Conservation (phyloP, 2,797 vertebrate species). For the Lithobates pipiens region DNA sequence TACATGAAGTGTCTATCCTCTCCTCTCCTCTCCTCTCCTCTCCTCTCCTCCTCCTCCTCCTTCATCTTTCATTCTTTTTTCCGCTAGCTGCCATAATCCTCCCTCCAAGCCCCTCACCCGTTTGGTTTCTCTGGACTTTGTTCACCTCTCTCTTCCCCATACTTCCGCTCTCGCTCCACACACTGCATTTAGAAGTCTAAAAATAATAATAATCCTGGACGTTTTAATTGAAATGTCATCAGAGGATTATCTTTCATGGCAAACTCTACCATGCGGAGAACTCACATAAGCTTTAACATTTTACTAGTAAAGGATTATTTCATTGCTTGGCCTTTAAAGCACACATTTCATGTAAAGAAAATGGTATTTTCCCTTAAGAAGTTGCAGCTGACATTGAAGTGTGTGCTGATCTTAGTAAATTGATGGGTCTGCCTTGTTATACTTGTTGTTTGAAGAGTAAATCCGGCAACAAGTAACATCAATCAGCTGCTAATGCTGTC, state of each 20-base stretch:
- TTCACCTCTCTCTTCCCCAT: background rate
- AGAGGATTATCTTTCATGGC: slow-evolving; percentile 7
- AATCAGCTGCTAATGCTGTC: too few species aligned
- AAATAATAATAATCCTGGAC: background rate
- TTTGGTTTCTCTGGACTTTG: background rate
- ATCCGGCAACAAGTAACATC: too few species aligned
- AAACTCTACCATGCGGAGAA: background rate
- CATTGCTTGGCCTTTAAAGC: background rate
- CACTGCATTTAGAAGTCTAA: background rate
- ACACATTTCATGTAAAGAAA: background rate
- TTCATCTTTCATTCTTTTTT: too few species aligned
- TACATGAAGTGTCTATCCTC: too few species aligned
- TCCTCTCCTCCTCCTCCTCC: too few species aligned
- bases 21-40: too few species aligned
- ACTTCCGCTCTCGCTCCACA: background rate
- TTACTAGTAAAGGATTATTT: background rate
- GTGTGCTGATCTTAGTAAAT: too few species aligned
- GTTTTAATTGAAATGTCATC: slow-evolving; percentile 22
- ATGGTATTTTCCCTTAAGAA: background rate
- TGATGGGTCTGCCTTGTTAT: too few species aligned
- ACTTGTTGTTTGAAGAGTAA: too few species aligned
- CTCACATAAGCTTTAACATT: background rate
- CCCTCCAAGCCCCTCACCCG: too few species aligned
- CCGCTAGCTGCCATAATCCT: too few species aligned
- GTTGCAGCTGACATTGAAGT: background rate